Conservation (phyloP, 1,140 invertebrate species). For the Battus philenor region DNA sequence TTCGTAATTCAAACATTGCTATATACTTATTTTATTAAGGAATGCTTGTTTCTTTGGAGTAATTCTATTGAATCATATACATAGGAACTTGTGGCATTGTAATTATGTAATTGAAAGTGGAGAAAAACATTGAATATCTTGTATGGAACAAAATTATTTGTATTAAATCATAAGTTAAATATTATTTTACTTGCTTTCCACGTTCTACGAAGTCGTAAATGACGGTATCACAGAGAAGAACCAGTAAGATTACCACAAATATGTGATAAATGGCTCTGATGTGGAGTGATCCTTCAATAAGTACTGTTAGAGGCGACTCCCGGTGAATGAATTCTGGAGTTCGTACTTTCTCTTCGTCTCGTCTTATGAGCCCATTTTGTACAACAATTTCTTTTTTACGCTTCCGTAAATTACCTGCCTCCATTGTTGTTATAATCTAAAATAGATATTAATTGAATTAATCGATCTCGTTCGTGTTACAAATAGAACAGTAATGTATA, state of each 20-base stretch:
- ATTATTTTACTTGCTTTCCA: slow-evolving; percentile 81
- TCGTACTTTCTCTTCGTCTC: slow-evolving; percentile 24
- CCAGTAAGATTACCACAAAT: slow-evolving; percentile 86
- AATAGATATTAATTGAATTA: background rate
- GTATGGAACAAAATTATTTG: too few relatives aligned
- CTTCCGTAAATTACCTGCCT: slow-evolving; percentile 4
- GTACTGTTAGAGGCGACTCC: slow-evolving; percentile 85
- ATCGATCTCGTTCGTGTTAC: too few relatives aligned
- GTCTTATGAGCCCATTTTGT: slow-evolving; percentile 29
- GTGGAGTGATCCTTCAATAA: slow-evolving; percentile 85
- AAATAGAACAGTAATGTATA: too few relatives aligned
- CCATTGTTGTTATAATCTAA: slow-evolving; percentile 1
- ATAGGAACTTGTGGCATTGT: too few relatives aligned
- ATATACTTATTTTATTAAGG: too few relatives aligned
- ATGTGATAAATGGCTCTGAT: slow-evolving; percentile 90
- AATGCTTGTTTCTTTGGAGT: too few relatives aligned
- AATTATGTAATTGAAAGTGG: too few relatives aligned
- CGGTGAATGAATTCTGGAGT: slow-evolving; percentile 82
- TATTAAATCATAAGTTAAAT: too few relatives aligned
- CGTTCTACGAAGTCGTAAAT: slow-evolving; percentile 84
- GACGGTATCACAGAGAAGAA: slow-evolving; percentile 84
- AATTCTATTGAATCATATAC: too few relatives aligned
- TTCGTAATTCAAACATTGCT: too few relatives aligned
- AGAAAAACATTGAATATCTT: too few relatives aligned
- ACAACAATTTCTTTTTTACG: slow-evolving; percentile 9